Evolutionary conservation across 2,797 vertebrate genomes (phyloP), one percentile per base, ranked within the genome.

Genomic region (Synaphobranchus kaupii): DNA sequence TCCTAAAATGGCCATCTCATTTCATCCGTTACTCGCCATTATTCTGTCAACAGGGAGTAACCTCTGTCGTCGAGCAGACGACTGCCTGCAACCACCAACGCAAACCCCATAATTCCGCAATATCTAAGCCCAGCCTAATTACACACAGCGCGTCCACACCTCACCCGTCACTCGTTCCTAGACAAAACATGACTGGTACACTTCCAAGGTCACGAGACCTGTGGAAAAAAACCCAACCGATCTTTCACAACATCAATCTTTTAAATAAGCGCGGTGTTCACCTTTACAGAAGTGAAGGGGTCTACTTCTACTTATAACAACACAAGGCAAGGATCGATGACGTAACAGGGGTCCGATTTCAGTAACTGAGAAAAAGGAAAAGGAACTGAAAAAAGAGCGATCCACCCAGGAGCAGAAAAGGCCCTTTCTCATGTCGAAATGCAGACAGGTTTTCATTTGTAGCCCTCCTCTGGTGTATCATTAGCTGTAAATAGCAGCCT

Each of bases 51-150:
- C 47, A 3, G 44, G 0, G 25, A 50, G 47, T 0, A n/a, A 25
- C 76, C 0, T 50, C 25, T 39, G 76, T 48, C 0, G 34, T n/a
- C 44, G 50, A 25, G 47, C 78, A 44, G 31, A 44, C 15, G 39
- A 39, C 73, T 76, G 73, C 5, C 34, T 17, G 73, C 15, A 39
- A 39, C 44, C 73, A 81, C 73, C 39, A 78, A 22, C 39, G 39
- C 78, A 48, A n/a, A 81, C 78, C 78, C 78, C 78, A 81, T 50
- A 48, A 81, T 50, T 50, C 78, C 9, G 20, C 78, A 81, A 48
- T 81, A 50, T n/a, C 20, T 50, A 48, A 81, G 13, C 22, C 47
- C 44, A 5, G 47, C 78, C 47, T 81, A 50, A 81, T 50, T 48
- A 81, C 78, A 48, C 44, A 28, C 47, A 48, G 78, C 44, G 50